Evolutionary conservation across 1,140 invertebrate genomes (phyloP), one percentile per base, ranked within the genome.

Genomic region (Brachystomella parvula): DNA sequence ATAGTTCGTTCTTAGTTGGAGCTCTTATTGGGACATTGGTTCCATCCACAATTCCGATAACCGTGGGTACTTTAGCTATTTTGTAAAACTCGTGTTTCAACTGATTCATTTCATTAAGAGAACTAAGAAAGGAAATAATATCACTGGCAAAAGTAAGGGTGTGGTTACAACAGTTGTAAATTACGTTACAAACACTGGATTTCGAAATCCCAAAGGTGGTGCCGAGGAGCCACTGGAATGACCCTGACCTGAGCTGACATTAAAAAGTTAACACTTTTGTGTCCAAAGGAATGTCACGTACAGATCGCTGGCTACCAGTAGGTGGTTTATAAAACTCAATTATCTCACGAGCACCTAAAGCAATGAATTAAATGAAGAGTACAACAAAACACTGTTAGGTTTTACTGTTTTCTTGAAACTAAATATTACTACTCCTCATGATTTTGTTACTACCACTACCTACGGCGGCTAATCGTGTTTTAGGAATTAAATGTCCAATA

Each of bases 11-110:
- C 17, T 35, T 19, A n/a, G 3, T 44, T 0, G 70, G 70, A 15
- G 61, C 58, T 59, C 39, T 56, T 0, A 71, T 71, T 21, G 61
- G n/a, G 6, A 71, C 56, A 29, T 71, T 63, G 19, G 70, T 69
- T 1, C 70, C 70, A 33, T 71, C 70, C 0, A 71, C 56, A 47
- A 61, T 17, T 0, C 70, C 70, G 33, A 71, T 24, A 0, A 67
- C 33, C 2, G 31, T 49, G 3, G 64, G 60, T 28, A 70, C 12
- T n/a, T 30, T 53, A 17, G 33, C 53, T 1, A 63, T 32, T 12
- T 49, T 1, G n/a, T 33, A 64, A 47, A 66, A 66, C 15, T 57
- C 2, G 24, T 56, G 32, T n/a, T 67, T 70, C 1, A 62, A 6
- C 2, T 17, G n/a, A 61, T 56, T 65, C 1, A 21, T 19, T 19